Percentiles rank a stretch among this genome's conserved stretches.
Evolutionary conservation across 2,888 invertebrate genomes (phyloP).

Genomic region (Pelosia muscerda): DNA sequence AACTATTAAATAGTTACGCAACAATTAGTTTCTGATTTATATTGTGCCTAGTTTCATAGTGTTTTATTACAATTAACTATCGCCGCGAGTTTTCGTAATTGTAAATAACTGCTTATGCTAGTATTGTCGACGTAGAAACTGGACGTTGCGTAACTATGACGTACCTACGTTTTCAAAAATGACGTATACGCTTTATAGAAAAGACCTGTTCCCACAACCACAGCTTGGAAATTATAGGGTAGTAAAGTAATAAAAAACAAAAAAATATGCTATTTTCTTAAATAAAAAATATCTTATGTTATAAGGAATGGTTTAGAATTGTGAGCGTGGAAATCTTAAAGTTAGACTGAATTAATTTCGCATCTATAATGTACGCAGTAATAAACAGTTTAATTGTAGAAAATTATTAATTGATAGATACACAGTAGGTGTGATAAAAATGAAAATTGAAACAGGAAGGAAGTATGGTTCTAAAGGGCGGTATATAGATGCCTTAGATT

Average conservation of each 20-base stretch:
- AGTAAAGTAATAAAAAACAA: neutral
- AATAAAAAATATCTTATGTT: neutral
- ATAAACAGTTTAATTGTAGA: too few relatives aligned
- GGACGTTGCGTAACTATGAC: neutral
- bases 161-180: neutral
- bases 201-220: neutral
- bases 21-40: conserved; percentile 68
- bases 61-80: conserved; percentile 59
- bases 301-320: too few relatives aligned
- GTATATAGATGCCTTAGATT: too few relatives aligned
- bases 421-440: too few relatives aligned
- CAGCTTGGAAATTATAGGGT: neutral
- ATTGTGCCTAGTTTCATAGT: conserved; percentile 58
- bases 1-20: conserved; percentile 64
- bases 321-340: too few relatives aligned
- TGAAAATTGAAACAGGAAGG: too few relatives aligned
- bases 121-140: neutral
- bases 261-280: too few relatives aligned
- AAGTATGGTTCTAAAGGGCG: too few relatives aligned
- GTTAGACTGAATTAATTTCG: neutral
- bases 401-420: too few relatives aligned
- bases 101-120: conserved; percentile 39
- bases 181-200: neutral
- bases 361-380: too few relatives aligned
- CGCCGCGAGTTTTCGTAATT: conserved; percentile 53